Percentiles rank a stretch among this genome's conserved stretches.
These are phyloP conservation scores for Oryzias javanicus DNA, from an alignment of 2,113 vertebrate species.

Conservation along the genomic window DNA sequence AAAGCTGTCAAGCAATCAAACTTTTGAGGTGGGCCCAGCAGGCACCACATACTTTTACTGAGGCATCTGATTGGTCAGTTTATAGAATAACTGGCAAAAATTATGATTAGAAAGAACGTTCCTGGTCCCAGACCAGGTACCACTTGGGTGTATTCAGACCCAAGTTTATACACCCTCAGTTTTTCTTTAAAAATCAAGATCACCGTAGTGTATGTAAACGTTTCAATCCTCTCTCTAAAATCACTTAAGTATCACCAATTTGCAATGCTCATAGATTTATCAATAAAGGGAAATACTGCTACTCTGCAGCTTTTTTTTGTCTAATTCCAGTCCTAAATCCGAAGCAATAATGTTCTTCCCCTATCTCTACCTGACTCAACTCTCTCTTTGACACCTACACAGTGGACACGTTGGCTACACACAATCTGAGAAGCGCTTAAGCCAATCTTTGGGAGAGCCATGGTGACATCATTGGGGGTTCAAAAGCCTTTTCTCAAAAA, in stretches of 20 bases:
- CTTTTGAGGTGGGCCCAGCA: too few relatives aligned
- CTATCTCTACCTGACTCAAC: slow-evolving; percentile 85
- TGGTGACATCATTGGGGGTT: slow-evolving; percentile 82
- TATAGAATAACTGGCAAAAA: too few relatives aligned
- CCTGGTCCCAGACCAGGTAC: too few relatives aligned
- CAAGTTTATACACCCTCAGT: too few relatives aligned
- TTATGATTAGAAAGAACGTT: too few relatives aligned
- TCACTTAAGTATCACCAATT: slow-evolving; percentile 40
- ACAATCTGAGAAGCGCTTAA: slow-evolving; percentile 80
- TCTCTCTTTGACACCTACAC: slow-evolving; percentile 82
- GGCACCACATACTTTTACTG: too few relatives aligned
- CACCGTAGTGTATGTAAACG: slow-evolving; percentile 11
- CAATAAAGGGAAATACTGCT: slow-evolving; percentile 55
- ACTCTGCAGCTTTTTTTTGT: slow-evolving; percentile 64
- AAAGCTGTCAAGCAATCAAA: too few relatives aligned
- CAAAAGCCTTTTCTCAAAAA: slow-evolving; percentile 80
- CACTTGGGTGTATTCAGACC: too few relatives aligned
- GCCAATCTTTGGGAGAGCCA: slow-evolving; percentile 77
- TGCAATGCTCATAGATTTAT: slow-evolving; percentile 66
- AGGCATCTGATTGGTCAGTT: too few relatives aligned
- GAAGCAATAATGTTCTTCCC: slow-evolving; percentile 69
- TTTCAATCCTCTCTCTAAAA: slow-evolving; percentile 58
- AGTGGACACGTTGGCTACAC: slow-evolving; percentile 78
- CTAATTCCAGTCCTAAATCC: slow-evolving; percentile 46
- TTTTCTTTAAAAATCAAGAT: too few relatives aligned